Evolutionary conservation across 2,113 vertebrate genomes (phyloP), one percentile per base, ranked within the genome.

Genomic region (Calyptommatus sinebrachiatus): DNA sequence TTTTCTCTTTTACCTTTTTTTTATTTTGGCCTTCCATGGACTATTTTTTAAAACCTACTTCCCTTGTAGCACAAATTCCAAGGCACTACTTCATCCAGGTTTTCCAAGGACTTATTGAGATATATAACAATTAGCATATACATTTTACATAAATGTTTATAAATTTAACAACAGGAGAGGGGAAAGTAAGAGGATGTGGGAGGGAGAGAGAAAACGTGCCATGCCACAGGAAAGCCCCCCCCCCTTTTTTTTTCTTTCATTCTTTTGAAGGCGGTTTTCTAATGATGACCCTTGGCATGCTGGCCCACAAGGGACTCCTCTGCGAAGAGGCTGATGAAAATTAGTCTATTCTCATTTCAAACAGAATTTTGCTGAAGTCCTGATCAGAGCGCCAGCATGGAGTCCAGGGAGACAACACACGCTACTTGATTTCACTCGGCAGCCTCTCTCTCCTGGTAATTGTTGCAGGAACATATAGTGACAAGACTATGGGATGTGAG

Each of bases 261-360:
- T 96, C 94, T 95, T 96, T 95, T 97, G 95, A 97, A 98, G 96
- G 94, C 95, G 91, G 96, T 92, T 96, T 96, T 97, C 96, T 99
- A 99, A 99, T 99, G 97, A 99, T 99, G 97, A 99, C 98, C 98
- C 97, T 97, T 98, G 98, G 98, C 97, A 96, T 97, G 94, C 95
- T 93, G 92, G 92, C 93, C 95, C 97, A 97, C 97, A 95, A 96
- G 97, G 97, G 98, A 99, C 94, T 94, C 94, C 96, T 95, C 94
- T 60, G 92, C 97, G 96, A 96, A 95, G 93, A 96, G 95, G 92
- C 96, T 95, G 97, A 98, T 97, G 96, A 99, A 99, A 98, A 99
- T 98, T 95, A 99, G 97, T 96, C 97, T 97, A 96, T 98, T 99
- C 97, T 97, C 97, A 97, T 99, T 99, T 99, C 98, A 99, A 99